Evolutionary conservation across 2,113 vertebrate species (phyloP), one percentile per base, ranked within the genome.

Genomic region (Nematolebias whitei): DNA sequence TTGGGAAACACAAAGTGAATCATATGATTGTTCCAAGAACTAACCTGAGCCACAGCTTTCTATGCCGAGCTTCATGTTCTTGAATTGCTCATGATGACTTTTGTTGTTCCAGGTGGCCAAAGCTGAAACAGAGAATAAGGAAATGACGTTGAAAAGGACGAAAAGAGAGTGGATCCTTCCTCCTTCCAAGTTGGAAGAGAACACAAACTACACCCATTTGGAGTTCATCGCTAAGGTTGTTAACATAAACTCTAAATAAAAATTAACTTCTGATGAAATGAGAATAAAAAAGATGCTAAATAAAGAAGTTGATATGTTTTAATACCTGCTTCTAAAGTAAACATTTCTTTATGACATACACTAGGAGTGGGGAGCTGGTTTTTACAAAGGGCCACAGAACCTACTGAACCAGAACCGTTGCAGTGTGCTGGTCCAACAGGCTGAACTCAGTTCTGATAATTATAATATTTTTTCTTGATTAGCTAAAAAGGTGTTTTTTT

Each of bases 121-220:
- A 9, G 49, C 43, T 24, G 70, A 82, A 8, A 63, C 51, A 53
- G 29, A 39, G 19, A 49, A 24, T 20, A 50, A 16, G 8, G 20
- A 7, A 18, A 50, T 63, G 22, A 51, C 56, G 10, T 50, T 67
- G n/a, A 84, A 38, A 20, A 80, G 92, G 44, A 69, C 39, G 26
- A 92, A 88, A 63, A 85, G 92, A 55, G 88, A 91, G 18, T 93
- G 91, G 91, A 66, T 93, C 65, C 59, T 84, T 55, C 91, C 92
- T 65, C 85, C 92, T 7, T 8, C 76, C 14, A 91, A 85, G 55
- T 44, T 92, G 40, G 2, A 0, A 1, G 92, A 93, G 49, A 92
- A 92, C 39, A 18, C 2, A 0, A 57, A 92, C 60, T 91, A 92
- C 75, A 86, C 63, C 2, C 1, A 86, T 0, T 63, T 1, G 20